phyloP scores from a whole-genome alignment of 2,113 vertebrate genomes.

The Fukomys damarensis region DNA sequence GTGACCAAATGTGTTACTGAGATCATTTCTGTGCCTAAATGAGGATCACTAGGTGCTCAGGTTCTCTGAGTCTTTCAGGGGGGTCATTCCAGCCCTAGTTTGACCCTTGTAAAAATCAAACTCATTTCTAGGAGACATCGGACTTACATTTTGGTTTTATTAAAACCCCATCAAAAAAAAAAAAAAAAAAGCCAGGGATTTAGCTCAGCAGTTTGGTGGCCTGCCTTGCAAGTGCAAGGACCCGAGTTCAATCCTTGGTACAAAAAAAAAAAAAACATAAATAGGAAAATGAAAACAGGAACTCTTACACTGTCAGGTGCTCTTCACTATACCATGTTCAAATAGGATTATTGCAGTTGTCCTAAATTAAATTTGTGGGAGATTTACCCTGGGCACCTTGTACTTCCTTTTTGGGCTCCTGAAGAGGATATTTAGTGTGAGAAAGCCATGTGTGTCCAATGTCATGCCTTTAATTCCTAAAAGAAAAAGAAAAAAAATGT shows the following conservation, averaged over 20 bases:
- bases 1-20: background rate
- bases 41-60: background rate
- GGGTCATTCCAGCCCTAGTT: background rate
- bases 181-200: too few species aligned
- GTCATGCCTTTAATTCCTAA: background rate
- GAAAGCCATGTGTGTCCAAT: background rate
- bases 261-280: too few species aligned
- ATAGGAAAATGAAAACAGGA: background rate
- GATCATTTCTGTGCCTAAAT: background rate
- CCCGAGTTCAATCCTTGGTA: too few species aligned
- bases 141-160: slow-evolving; percentile 17
- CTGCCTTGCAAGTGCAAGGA: too few species aligned
- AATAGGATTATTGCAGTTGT: background rate
- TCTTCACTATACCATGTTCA: background rate
- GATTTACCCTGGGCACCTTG: background rate
- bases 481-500: background rate
- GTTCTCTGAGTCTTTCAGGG: background rate
- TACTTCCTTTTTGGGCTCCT: background rate
- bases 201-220: too few species aligned
- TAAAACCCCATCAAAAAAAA: background rate
- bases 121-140: background rate
- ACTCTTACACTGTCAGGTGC: background rate
- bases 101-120: background rate
- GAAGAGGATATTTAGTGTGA: background rate
- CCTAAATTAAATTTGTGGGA: background rate